Evolutionary conservation across 1,140 invertebrate species (phyloP), one percentile per base, ranked within the genome.

Genomic region (Coelopa frigida): DNA sequence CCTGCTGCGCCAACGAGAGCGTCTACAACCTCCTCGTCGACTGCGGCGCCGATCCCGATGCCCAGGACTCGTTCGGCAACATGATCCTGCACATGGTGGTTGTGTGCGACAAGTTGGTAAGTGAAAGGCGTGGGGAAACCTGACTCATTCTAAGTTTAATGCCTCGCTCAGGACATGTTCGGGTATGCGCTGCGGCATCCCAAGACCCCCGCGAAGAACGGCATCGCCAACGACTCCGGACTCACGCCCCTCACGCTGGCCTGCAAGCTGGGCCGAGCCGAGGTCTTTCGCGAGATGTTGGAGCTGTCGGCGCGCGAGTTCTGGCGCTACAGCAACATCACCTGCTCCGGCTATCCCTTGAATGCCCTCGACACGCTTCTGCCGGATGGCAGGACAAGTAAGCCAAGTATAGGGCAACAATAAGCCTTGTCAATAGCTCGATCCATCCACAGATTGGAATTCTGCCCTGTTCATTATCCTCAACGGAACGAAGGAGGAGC

Each of bases 31-130:
- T 95, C 35, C 76, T 98, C 0, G 74, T 98, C 11, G 91, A 96
- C 48, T 82, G 81, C 37, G 89, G 87, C 11, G 91, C 94, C 1
- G 83, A 98, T 74, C 94, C 94, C 1, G 92, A 98, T 69, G 73
- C 81, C 2, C 89, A 94, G 65, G 92, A 95, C 61, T 82, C 81
- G 1, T 92, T 92, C 59, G 90, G 89, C 5, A 98, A 98, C 65
- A 98, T 94, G 80, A 91, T 96, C 42, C 73, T 99, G 5, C 96
- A 99, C 68, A 97, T 98, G 91, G 89, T 97, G 11, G 96, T 99
- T 1, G 93, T 98, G 44, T 86, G 89, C 58, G 90, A 98, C 68
- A 95, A 96, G 73, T 72, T 93, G 72, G 92, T 95, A 74, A 74
- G 78, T 72, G 32, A 35, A 33, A 33, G 10, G 29, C 6, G 26